Evolutionary conservation across 1,140 invertebrate genomes (phyloP), one percentile per base, ranked within the genome.

Genomic region (Grapholita molesta): DNA sequence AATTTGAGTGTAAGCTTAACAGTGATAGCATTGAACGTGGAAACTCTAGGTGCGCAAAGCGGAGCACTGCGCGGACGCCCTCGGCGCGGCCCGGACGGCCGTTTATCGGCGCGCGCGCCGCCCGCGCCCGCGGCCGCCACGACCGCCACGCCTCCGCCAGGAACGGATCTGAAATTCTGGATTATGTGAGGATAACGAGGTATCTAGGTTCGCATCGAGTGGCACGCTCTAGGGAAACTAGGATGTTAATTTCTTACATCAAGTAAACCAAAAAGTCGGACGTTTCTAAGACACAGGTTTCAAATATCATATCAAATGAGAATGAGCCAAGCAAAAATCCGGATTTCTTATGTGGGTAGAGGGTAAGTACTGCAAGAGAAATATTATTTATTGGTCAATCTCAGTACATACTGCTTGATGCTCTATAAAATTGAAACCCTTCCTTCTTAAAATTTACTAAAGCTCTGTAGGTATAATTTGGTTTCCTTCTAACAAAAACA

Each of bases 61-160:
- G 70, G 76, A 83, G 75, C 79, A 76, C 8, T 75, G 68, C 67
- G 84, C 42, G 18, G 35, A 15, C 35, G 42, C 84, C 81, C 55
- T 76, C 72, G 83, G 83, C 75, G 33, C 25, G 48, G 69, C 21
- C 71, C 70, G 57, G 72, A 72, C 67, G 68, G 75, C 75, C 66
- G 72, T 78, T 79, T 79, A 77, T 77, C 75, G 70, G 67, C 69
- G 71, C 68, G 74, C 76, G 75, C 78, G 75, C 78, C 72, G 71
- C 77, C 67, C 69, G 52, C 57, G 73, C 78, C 70, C 66, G 74
- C 68, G 67, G 71, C 68, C 38, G 21, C 24, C 74, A 78, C 77
- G 78, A 79, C 72, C 66, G 76, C 75, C 80, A 83, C 80, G 82
- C 82, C 82, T 18, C 74, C 64, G 69, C 64, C 77, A 71, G 74